A percentile compares a stretch with the other conserved stretches of the same genome.
phyloP scores from a whole-genome alignment of 2,797 vertebrate species.

The Liparis tanakae region DNA sequence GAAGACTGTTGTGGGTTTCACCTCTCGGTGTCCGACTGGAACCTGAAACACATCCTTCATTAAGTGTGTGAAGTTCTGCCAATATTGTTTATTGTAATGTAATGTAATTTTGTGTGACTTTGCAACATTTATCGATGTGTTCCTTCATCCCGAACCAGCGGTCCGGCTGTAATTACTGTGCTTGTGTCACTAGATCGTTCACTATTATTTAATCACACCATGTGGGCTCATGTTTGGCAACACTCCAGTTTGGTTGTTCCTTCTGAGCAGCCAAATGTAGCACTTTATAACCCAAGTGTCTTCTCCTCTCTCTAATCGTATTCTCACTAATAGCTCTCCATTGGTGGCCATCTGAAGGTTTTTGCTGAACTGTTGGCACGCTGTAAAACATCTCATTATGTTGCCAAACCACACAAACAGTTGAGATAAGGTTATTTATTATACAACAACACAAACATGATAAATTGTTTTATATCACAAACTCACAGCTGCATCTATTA shows the following conservation, averaged over 20 bases:
- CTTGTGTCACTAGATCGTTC: constrained; percentile 31
- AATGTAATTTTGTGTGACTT: constrained; percentile 1
- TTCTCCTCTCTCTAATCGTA: constrained; percentile 59
- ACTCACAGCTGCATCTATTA: neutral
- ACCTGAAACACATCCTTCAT: constrained; percentile 7
- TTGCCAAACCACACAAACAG: constrained; percentile 1
- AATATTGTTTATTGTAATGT: no score
- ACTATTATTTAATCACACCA: constrained; percentile 41
- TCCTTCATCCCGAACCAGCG: neutral
- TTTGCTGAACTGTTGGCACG: constrained; percentile 14
- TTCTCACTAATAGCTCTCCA: constrained; percentile 54
- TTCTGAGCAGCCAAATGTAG: constrained; percentile 31
- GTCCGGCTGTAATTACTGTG: constrained; percentile 15
- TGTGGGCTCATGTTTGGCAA: constrained; percentile 20
- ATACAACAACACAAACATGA: neutral
- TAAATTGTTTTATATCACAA: neutral
- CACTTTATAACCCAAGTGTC: constrained; percentile 42
- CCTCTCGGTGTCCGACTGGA: neutral
- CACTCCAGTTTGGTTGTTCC: constrained; percentile 20
- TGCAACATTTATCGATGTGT: constrained; percentile 7
- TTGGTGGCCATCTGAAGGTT: constrained; percentile 43
- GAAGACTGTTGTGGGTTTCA: constrained; percentile 29
- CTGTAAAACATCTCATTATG: constrained; percentile 12
- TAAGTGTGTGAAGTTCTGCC: neutral
- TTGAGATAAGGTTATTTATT: neutral